A percentile compares a stretch with the other conserved stretches of the same genome.
Conservation (phyloP, 2,113 vertebrate species). For the Bos taurus region ARS-UCD2.0 NC_037344.1:46452501-46453000, state of each 20-base stretch:
- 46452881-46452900: not conserved
- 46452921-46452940: not conserved
- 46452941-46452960: not conserved
- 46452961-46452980: not conserved
- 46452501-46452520: not conserved
- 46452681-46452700: not conserved
- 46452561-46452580: not conserved
- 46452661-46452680: not conserved
- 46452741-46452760: not conserved
- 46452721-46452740: not conserved
- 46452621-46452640: not conserved
- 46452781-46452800: not conserved
- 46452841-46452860: not conserved
- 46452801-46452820: not conserved
- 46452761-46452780: not conserved
- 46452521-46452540: not conserved
- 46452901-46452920: not conserved
- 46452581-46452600: not conserved
- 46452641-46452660: not conserved
- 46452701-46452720: not conserved
- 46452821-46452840: not conserved
- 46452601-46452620: not conserved
- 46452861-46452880: not conserved
- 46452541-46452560: not conserved
- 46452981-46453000: accelerated